Conservation (phyloP, 2,797 vertebrate species). For the Poeciliopsis presidionis region DNA sequence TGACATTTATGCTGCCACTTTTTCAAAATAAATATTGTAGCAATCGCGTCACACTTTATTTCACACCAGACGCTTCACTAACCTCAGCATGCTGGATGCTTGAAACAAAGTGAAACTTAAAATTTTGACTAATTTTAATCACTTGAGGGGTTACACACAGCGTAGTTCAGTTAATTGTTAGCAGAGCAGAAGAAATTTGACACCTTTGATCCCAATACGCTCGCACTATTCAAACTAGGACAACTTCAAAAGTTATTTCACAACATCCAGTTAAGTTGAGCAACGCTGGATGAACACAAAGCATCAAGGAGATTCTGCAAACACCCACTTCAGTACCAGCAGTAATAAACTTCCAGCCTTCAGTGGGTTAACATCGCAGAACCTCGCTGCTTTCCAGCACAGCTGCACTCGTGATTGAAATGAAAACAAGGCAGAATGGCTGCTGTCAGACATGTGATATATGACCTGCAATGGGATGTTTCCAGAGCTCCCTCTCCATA, state of each 20-base stretch:
- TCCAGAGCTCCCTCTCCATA: conserved; percentile 89
- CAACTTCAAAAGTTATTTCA: background rate
- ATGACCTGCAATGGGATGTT: conserved; percentile 93
- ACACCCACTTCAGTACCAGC: conserved; percentile 15
- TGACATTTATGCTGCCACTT: background rate
- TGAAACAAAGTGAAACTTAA: background rate
- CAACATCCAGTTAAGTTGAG: background rate
- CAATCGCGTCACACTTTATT: background rate
- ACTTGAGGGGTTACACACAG: background rate
- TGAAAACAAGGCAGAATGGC: conserved; percentile 91
- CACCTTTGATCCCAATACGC: background rate
- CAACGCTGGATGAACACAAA: conserved; percentile 9
- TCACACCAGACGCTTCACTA: background rate
- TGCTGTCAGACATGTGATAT: conserved; percentile 91
- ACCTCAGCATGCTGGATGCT: background rate
- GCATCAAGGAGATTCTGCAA: conserved; percentile 21
- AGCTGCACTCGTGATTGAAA: conserved; percentile 93
- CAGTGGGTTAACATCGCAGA: conserved; percentile 84
- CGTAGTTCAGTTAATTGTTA: background rate
- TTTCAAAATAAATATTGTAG: background rate
- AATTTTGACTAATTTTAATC: background rate
- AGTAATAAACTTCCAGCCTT: conserved; percentile 30
- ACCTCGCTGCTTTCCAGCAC: conserved; percentile 79
- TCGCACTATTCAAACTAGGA: background rate
- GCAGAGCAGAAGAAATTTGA: background rate